These are phyloP conservation scores for Arothron firmamentum DNA, from an alignment of 2,113 vertebrate species.

Conservation along the genomic window DNA sequence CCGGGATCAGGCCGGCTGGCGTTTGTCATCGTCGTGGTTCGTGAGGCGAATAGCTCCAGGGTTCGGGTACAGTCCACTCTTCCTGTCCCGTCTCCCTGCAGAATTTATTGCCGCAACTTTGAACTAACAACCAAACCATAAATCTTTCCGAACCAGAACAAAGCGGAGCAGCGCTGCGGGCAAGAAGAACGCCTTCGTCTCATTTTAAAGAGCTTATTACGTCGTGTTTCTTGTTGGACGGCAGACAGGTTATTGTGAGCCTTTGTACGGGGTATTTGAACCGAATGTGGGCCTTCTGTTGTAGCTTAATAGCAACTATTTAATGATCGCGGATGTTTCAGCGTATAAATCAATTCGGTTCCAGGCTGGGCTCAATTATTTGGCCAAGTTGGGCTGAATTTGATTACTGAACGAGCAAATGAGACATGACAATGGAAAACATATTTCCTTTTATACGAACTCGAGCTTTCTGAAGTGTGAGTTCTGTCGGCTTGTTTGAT, in stretches of 20 bases:
- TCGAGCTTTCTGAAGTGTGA: constrained; percentile 52
- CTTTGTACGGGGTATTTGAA: constrained; percentile 45
- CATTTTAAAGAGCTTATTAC: constrained; percentile 50
- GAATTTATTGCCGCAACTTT: constrained; percentile 57
- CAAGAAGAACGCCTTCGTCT: constrained; percentile 32
- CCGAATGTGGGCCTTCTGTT: constrained; percentile 62
- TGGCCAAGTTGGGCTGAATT: constrained; percentile 49
- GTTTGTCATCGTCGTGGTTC: constrained; percentile 4
- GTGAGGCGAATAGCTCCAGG: constrained; percentile 29
- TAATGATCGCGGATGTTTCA: constrained; percentile 51
- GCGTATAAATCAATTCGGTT: constrained; percentile 54
- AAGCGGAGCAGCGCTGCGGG: constrained; percentile 28
- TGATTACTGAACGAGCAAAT: constrained; percentile 57
- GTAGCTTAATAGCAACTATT: constrained; percentile 30
- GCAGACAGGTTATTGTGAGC: constrained; percentile 42
- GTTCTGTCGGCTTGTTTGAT: constrained; percentile 33
- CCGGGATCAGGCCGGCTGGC: too few relatives aligned
- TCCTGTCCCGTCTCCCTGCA: constrained; percentile 52
- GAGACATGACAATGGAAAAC: constrained; percentile 64
- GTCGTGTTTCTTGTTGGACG: constrained; percentile 56
- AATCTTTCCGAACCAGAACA: constrained; percentile 45
- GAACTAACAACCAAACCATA: constrained; percentile 60
- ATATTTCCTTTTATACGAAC: constrained; percentile 44
- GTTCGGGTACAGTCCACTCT: constrained; percentile 44
- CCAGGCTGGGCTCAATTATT: constrained; percentile 54